Conservation (phyloP, 2,888 invertebrate species). For the Lamellibrachia columna region DNA sequence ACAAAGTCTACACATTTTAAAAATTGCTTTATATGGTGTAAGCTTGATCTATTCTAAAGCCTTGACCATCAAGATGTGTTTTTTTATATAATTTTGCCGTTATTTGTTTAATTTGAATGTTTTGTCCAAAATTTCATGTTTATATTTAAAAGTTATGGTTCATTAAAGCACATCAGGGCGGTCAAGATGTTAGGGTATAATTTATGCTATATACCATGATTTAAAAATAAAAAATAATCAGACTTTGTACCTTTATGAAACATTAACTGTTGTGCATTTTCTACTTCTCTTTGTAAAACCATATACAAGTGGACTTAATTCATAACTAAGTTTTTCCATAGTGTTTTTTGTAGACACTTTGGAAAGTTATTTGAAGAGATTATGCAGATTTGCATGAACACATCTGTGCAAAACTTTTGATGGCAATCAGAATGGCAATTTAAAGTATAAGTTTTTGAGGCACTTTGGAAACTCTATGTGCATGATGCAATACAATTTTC, state of each 20-base stretch:
- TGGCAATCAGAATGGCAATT: not conserved
- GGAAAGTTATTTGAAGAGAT: not conserved
- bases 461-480: not conserved
- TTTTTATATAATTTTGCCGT: not conserved
- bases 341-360: not conserved
- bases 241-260: not conserved
- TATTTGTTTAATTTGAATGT: not conserved
- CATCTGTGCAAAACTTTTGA: not conserved
- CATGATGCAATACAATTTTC: not conserved
- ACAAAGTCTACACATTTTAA: not conserved
- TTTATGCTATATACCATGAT: not conserved
- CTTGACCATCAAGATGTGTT: not conserved
- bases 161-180: not conserved
- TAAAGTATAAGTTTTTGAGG: not conserved
- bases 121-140: not conserved
- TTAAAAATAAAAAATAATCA: not conserved
- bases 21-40: not conserved
- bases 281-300: not conserved
- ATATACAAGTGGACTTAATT: not conserved
- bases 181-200: not conserved
- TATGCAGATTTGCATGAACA: not conserved
- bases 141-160: not conserved
- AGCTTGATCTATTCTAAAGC: not conserved
- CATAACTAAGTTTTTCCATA: not conserved
- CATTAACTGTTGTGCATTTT: not conserved